phyloP scores from a whole-genome alignment of 2,113 vertebrate genomes.

The Pholis gunnellus region DNA sequence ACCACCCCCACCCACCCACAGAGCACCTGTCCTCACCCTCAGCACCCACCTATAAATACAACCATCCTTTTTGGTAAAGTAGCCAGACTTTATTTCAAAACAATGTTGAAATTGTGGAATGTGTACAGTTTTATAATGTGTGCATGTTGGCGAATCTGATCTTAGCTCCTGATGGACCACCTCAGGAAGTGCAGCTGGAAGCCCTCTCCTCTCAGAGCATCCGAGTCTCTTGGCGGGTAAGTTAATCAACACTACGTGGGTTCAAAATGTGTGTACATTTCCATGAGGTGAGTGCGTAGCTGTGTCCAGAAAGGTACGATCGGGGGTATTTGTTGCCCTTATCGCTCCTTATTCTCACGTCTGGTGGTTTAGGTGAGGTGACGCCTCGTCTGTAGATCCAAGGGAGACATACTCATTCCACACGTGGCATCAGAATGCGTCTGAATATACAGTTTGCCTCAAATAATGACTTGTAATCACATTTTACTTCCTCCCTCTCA shows the following conservation, averaged over 20 bases:
- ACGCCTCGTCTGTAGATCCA: background rate
- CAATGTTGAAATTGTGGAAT: background rate
- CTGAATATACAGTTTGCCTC: background rate
- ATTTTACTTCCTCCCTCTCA: background rate
- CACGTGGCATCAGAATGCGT: background rate
- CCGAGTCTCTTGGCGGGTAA: slow-evolving; percentile 97
- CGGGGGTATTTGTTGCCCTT: too few relatives aligned
- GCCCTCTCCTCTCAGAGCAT: slow-evolving; percentile 97
- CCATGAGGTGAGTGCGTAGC: background rate
- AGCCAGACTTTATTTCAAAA: background rate
- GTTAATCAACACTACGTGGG: slow-evolving; percentile 22
- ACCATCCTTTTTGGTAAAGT: background rate
- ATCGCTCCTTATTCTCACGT: background rate
- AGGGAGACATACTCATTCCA: too few relatives aligned
- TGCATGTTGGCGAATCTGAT: slow-evolving; percentile 34
- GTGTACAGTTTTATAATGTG: slow-evolving; percentile 11
- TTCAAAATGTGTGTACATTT: background rate
- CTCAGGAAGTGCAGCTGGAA: slow-evolving; percentile 96
- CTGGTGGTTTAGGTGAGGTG: background rate
- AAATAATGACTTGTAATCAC: background rate
- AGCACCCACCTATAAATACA: slow-evolving; percentile 11
- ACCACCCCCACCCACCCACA: slow-evolving; percentile 16
- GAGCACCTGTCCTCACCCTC: slow-evolving; percentile 13
- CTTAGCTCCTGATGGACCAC: slow-evolving; percentile 97
- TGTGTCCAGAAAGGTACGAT: background rate